A percentile compares a stretch with the other conserved stretches of the same genome.
These are phyloP conservation scores for Charaxes varanes DNA, from an alignment of 1,140 invertebrate genomes.

Conservation along the genomic window DNA sequence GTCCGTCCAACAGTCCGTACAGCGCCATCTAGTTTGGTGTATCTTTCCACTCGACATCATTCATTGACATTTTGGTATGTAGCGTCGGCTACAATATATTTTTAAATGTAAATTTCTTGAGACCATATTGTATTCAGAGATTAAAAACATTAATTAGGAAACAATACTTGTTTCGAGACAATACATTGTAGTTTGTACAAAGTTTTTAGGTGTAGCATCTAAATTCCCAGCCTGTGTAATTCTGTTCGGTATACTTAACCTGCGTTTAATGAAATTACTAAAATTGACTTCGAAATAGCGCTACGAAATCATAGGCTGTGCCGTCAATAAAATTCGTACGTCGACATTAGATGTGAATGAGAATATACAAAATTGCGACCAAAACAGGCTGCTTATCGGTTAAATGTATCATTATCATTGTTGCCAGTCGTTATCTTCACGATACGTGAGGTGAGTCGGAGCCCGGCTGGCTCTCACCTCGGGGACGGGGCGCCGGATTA, in stretches of 20 bases:
- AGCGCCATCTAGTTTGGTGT: too few species aligned
- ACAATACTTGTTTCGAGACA: too few species aligned
- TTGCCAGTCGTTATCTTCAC: constrained; percentile 50
- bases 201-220: neutral
- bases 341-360: constrained; percentile 24
- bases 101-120: too few species aligned
- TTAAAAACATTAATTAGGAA: too few species aligned
- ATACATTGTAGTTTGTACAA: too few species aligned
- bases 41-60: too few species aligned
- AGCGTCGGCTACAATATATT: too few species aligned
- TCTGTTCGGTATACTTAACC: constrained; percentile 6
- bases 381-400: constrained; percentile 19
- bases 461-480: constrained; percentile 42
- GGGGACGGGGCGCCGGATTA: constrained; percentile 47
- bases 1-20: too few species aligned
- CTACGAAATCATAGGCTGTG: constrained; percentile 14
- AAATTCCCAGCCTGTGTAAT: neutral
- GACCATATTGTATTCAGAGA: too few species aligned
- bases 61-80: too few species aligned
- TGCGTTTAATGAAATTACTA: constrained; percentile 9
- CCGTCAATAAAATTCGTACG: constrained; percentile 16
- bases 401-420: constrained; percentile 42
- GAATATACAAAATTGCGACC: constrained; percentile 20
- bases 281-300: constrained; percentile 14
- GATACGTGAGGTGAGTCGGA: constrained; percentile 58